Conservation (phyloP, 2,113 vertebrate species). For the Dromiciops gliroides region DNA sequence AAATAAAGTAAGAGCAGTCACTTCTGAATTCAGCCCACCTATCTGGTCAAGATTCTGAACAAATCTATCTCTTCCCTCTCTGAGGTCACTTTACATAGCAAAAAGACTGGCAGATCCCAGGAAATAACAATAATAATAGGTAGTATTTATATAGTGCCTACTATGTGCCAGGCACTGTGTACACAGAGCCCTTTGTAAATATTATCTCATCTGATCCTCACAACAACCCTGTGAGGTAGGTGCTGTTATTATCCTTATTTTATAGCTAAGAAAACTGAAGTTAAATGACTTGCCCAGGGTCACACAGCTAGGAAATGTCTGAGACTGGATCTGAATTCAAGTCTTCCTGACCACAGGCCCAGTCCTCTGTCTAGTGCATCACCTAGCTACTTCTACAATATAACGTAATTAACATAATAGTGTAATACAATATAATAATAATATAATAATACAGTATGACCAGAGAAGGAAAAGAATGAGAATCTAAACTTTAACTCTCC, state of each 20-base stretch:
- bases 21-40: neutral
- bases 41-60: neutral
- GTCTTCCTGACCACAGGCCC: neutral
- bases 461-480: neutral
- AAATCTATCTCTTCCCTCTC: neutral
- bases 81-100: neutral
- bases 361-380: neutral
- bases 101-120: neutral
- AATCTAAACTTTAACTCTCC: neutral
- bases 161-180: too few relatives aligned
- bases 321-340: neutral
- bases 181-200: neutral
- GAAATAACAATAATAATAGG: too few relatives aligned
- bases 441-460: neutral
- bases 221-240: neutral
- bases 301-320: neutral
- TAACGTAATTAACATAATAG: neutral
- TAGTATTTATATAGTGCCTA: too few relatives aligned
- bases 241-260: too few relatives aligned
- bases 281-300: neutral
- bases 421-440: neutral
- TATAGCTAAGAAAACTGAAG: neutral
- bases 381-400: neutral
- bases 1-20: neutral
- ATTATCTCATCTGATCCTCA: neutral